Conservation (phyloP, 1,140 invertebrate species). For the Andrena cerasifolii region DNA sequence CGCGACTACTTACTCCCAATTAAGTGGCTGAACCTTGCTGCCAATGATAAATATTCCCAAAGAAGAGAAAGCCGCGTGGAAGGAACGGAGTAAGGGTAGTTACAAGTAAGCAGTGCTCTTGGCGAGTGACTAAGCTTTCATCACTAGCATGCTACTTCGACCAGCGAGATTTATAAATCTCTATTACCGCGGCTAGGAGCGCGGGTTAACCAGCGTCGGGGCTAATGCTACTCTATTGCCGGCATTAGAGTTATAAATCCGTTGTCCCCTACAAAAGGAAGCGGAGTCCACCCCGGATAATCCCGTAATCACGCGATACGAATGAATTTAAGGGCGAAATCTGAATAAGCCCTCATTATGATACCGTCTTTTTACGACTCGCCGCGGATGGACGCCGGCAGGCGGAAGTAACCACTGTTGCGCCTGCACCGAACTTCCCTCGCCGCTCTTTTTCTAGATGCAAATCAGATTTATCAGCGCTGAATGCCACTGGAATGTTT, state of each 20-base stretch:
- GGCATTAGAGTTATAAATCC: slow-evolving; percentile 63
- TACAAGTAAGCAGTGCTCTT: not conserved
- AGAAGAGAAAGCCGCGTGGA: not conserved
- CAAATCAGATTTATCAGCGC: not conserved
- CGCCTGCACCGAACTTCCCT: not conserved
- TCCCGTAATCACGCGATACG: slow-evolving; percentile 51
- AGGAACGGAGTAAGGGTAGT: not conserved
- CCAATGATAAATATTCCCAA: no score
- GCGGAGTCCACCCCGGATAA: slow-evolving; percentile 45
- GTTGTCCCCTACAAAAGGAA: slow-evolving; percentile 39
- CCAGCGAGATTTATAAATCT: slow-evolving; percentile 54
- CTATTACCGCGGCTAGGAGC: slow-evolving; percentile 38
- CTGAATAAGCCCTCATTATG: slow-evolving; percentile 30
- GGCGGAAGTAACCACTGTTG: not conserved
- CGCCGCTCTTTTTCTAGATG: not conserved
- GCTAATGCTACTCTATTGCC: slow-evolving; percentile 55
- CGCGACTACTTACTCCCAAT: not conserved
- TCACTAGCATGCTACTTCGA: slow-evolving; percentile 23
- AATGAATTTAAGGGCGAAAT: slow-evolving; percentile 52
- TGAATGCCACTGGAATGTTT: not conserved
- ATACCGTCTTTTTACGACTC: slow-evolving; percentile 12
- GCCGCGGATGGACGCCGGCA: not conserved
- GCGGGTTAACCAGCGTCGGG: slow-evolving; percentile 26
- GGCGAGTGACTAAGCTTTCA: slow-evolving; percentile 35
- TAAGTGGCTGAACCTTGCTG: not conserved